These are phyloP conservation scores for Coenonympha glycerion DNA, from an alignment of 2,888 invertebrate genomes.

Conservation along the genomic window DNA sequence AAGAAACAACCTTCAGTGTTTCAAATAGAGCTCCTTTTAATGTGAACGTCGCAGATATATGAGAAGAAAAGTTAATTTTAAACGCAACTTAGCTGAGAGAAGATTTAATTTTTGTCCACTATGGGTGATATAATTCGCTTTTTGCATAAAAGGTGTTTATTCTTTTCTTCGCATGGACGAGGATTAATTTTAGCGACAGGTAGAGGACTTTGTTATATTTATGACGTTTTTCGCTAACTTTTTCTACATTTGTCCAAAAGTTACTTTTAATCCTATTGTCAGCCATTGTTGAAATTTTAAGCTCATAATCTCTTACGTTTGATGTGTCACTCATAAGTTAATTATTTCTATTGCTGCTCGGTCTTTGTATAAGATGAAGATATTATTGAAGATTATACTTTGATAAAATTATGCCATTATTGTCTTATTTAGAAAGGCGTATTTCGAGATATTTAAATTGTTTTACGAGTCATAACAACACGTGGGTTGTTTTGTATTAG, in stretches of 20 bases:
- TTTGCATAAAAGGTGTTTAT: slow-evolving; percentile 46
- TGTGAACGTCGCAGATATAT: slow-evolving; percentile 6
- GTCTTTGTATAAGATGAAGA: neutral
- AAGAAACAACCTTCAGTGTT: slow-evolving; percentile 33
- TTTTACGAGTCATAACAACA: neutral
- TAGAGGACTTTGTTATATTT: slow-evolving; percentile 56
- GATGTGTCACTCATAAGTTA: slow-evolving; percentile 9
- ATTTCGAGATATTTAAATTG: neutral
- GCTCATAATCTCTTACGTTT: slow-evolving; percentile 15
- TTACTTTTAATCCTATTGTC: slow-evolving; percentile 48
- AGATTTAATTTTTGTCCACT: slow-evolving; percentile 62
- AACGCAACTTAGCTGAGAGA: slow-evolving; percentile 64
- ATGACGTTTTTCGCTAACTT: slow-evolving; percentile 45
- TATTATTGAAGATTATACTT: neutral
- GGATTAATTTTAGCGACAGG: slow-evolving; percentile 53
- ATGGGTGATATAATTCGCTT: slow-evolving; percentile 44
- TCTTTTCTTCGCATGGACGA: slow-evolving; percentile 42
- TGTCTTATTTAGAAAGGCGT: neutral
- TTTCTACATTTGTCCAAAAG: slow-evolving; percentile 37
- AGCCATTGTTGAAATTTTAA: slow-evolving; percentile 36
- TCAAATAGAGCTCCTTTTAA: slow-evolving; percentile 35
- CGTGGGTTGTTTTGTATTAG: too few relatives aligned
- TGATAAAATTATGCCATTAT: neutral
- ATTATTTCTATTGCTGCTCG: slow-evolving; percentile 5
- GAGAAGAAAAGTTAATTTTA: slow-evolving; percentile 65